phyloP scores from a whole-genome alignment of 1,140 invertebrate species.

The Cecropterus lyciades region DNA sequence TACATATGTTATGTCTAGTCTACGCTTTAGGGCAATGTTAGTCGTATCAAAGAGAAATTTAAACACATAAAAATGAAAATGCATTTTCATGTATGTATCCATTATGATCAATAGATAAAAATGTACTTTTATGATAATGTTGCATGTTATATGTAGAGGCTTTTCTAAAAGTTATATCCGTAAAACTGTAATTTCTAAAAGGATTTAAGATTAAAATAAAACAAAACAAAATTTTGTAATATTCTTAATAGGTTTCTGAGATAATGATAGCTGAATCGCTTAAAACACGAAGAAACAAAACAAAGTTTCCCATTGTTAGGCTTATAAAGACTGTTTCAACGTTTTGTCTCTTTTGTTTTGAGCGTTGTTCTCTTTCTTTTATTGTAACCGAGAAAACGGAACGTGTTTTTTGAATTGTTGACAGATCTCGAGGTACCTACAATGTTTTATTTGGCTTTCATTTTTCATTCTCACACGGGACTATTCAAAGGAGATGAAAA shows the following conservation, averaged over 20 bases:
- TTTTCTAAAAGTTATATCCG: too few relatives aligned
- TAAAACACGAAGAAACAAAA: constrained; percentile 27
- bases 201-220: constrained; percentile 9
- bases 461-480: constrained; percentile 2
- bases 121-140: too few relatives aligned
- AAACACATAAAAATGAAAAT: too few relatives aligned
- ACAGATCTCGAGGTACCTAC: background rate
- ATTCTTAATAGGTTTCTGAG: constrained; percentile 32
- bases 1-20: too few relatives aligned
- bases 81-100: too few relatives aligned
- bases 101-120: too few relatives aligned
- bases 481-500: background rate
- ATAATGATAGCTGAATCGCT: constrained; percentile 33
- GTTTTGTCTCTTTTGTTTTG: constrained; percentile 30
- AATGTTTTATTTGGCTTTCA: background rate
- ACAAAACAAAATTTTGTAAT: constrained; percentile 17
- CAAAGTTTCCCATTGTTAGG: constrained; percentile 30
- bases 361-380: constrained; percentile 28
- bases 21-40: too few relatives aligned
- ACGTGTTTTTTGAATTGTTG: constrained; percentile 28
- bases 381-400: constrained; percentile 24
- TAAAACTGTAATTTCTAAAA: background rate
- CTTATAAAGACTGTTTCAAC: constrained; percentile 28
- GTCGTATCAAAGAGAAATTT: too few relatives aligned
- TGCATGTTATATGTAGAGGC: too few relatives aligned